phyloP scores from a whole-genome alignment of 92 coral and sea anemone genomes.

The Epizoanthus illoricatus region DNA sequence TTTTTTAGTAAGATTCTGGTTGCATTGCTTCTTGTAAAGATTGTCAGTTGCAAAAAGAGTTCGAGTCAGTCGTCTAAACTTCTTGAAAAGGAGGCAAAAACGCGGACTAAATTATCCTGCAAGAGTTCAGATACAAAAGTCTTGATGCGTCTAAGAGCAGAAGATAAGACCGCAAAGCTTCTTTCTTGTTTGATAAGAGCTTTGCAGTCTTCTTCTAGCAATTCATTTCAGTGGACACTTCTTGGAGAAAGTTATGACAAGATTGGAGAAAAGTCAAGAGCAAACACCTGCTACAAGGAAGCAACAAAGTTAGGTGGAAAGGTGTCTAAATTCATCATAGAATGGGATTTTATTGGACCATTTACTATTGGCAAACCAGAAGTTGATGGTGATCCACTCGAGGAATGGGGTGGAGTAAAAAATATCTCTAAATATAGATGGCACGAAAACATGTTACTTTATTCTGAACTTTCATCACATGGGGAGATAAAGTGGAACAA shows the following conservation, averaged over 20 bases:
- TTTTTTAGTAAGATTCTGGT: constrained; percentile 3
- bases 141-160: constrained; percentile 71
- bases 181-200: constrained; percentile 66
- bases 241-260: constrained; percentile 73
- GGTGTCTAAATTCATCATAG: constrained; percentile 62
- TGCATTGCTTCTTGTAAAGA: neutral
- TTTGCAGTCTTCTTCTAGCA: constrained; percentile 52
- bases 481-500: constrained; percentile 82
- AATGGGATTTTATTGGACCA: constrained; percentile 96
- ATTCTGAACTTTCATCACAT: constrained; percentile 72
- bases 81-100: constrained; percentile 66
- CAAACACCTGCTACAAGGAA: constrained; percentile 84
- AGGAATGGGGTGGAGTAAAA: constrained; percentile 86
- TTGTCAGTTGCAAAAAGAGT: constrained; percentile 40
- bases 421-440: constrained; percentile 72
- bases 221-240: constrained; percentile 72
- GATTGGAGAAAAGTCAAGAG: constrained; percentile 52
- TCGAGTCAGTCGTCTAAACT: constrained; percentile 56
- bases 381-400: constrained; percentile 96
- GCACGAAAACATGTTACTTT: constrained; percentile 58
- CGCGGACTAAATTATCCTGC: constrained; percentile 59
- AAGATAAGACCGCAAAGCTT: constrained; percentile 63
- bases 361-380: constrained; percentile 90
- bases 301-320: constrained; percentile 68
- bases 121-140: constrained; percentile 45